Base-by-base conservation (phyloP, 2,113 vertebrate genomes). In the Myiopsitta monachus region DNA sequence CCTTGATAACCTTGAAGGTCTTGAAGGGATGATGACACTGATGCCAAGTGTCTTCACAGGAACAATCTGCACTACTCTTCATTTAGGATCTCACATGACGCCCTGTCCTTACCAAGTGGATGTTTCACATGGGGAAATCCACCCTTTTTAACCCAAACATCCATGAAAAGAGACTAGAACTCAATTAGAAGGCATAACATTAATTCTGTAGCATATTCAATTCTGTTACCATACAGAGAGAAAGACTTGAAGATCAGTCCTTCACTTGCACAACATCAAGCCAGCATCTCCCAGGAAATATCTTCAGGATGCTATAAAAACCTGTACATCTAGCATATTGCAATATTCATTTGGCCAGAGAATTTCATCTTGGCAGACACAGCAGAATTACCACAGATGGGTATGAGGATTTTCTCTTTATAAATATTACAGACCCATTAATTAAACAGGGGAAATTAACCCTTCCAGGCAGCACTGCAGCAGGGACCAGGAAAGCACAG, bases 371-470 rank as follows among this genome's bases (percentile, higher is more conserved):
- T 96, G 88, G 94, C 93, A 87, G 57, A 62, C 22, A n/a, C 21
- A 89, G 69, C 52, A 26, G 79, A 78, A 59, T 79, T 72, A 69
- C 54, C 83, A 69, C 83, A 95, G 74, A 94, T 66, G 74, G n/a
- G 7, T 82, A 82, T 41, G 54, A 91, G 84, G 44, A 88, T 87
- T 91, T 95, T 87, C 23, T 93, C 83, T 78, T 72, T 75, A 81
- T 57, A 92, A 92, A 93, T 80, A 92, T 89, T 62, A 64, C 52
- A 59, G 49, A 93, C n/a, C 11, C 77, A 36, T 87, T 94, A 92
- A 94, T 96, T 91, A 91, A 80, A 84, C 33, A 81, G n/a, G 19
- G 43, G 44, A 90, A 88, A 89, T 82, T 82, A 92, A 89, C 77
- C 76, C 59, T 87, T 89, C 62, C 67, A 68, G 54, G 44, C 55